Evolutionary conservation across 2,113 vertebrate genomes (phyloP).

Genomic region (Ptilonorhynchus violaceus): DNA sequence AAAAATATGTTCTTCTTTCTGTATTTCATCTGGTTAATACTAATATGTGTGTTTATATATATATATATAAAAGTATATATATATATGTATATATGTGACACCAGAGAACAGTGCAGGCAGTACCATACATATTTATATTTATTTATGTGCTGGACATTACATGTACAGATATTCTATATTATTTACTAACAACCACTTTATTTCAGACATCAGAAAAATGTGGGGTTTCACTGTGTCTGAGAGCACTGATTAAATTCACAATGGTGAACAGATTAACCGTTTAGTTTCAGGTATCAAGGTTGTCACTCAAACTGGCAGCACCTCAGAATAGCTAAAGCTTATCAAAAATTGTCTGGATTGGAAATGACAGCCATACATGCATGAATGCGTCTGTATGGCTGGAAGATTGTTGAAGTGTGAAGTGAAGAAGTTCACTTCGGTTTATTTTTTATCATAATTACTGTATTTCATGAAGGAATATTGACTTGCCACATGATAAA

Average conservation of each 20-base stretch:
- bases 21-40: not conserved
- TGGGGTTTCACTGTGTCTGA: not conserved
- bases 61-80: not conserved
- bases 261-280: constrained; percentile 58
- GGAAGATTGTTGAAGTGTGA: constrained; percentile 61
- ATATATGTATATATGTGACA: not conserved
- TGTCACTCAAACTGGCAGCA: constrained; percentile 66
- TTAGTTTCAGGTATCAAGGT: constrained; percentile 65
- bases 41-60: not conserved
- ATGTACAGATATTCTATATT: not conserved
- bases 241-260: constrained; percentile 37
- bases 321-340: constrained; percentile 60
- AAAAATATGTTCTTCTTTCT: not conserved
- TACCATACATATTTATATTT: not conserved
- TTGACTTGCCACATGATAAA: constrained; percentile 29
- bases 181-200: constrained; percentile 12
- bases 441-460: constrained; percentile 64
- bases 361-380: constrained; percentile 65
- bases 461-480: constrained; percentile 47
- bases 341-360: constrained; percentile 63
- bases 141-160: not conserved
- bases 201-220: constrained; percentile 30
- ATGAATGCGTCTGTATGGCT: constrained; percentile 58
- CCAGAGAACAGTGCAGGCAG: not conserved
- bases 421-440: constrained; percentile 55